Evolutionary conservation across 2,888 invertebrate species (phyloP), one percentile per base, ranked within the genome.

Genomic region (Oegoconia quadripuncta): DNA sequence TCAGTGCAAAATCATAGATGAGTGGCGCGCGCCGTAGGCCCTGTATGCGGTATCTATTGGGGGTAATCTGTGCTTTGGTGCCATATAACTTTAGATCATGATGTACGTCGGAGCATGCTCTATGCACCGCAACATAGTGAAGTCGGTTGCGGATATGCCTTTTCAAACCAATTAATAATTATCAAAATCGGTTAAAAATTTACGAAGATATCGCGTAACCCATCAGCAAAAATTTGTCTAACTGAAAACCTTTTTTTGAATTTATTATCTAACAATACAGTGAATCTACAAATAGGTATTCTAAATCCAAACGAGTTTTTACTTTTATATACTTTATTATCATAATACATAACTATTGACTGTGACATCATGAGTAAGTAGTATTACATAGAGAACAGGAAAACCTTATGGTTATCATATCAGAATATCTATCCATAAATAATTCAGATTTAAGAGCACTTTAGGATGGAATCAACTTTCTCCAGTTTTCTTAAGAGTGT

Each of bases 381-480:
- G 67, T 59, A 46, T 46, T 54, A 57, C 52, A 50, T 59, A 33
- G 35, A 38, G 55, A 55, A 64, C 54, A 63, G 64, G 58, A 61
- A 53, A 56, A 50, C 50, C 52, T 55, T 48, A 53, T 52, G 55
- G 56, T 50, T 54, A 72, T 65, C 57, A 60, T 70, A 3, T 16
- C 57, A 57, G 58, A 71, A 68, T 60, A 62, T 55, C 59, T 72
- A 78, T 70, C 51, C 64, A 70, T 75, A 77, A 69, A 78, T 77
- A 80, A 70, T 72, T 78, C 70, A 74, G 77, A 73, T 72, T 75
- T 83, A 86, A 86, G 86, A 86, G 86, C 86, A 86, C 86, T 86
- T 86, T 61, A 78, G 86, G 86, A 86, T 84, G 86, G 86, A 84
- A 80, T 86, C 77, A 82, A 64, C 74, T 68, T 78, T 74, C 56